Base-by-base conservation (phyloP, 2,113 vertebrate genomes). In the Pogonocichla stellata region DNA sequence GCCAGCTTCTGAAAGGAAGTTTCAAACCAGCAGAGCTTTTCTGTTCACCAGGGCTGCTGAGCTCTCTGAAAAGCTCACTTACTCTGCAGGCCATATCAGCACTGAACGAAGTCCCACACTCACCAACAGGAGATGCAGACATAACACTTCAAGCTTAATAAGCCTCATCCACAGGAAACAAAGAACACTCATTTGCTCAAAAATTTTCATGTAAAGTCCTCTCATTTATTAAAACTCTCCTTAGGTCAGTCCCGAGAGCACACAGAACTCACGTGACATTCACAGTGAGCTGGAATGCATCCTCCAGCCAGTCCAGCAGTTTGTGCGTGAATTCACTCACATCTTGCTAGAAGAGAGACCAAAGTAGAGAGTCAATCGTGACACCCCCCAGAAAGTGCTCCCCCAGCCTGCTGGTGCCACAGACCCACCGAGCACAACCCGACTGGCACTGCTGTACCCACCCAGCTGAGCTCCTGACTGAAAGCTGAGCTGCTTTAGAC, bases 251-350 rank as follows among this genome's bases (percentile, higher is more conserved):
- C 66, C 22, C 2, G 1, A 34, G 88, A 64, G 2, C 15, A 47
- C 43, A 42, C 4, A 47, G 56, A 66, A 98, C 99, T 98, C 97
- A 99, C 99, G 97, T 98, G 96, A 96, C 98, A n/a, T 98, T 98
- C 67, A 99, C 99, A n/a, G 99, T 96, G 19, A 99, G 97, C 96
- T 99, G 99, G 97, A 99, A 99, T 0, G 99, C 98, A 2, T 99
- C 99, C 86, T 99, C 99, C 14, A 99, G 97, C 99, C 99, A 99
- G 94, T 99, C 99, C 75, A 99, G 98, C 18, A 99, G 98, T 83
- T 99, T 99, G 97, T 99, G 99, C 5, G 99, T 99, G 92, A 99
- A 99, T 92, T 99, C 99, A 93, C 99, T 99, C 95, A 99, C 99
- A 88, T 99, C 99, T 99, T 99, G 98, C 97, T 98, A 65, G 16